These are phyloP conservation scores for Drosophila kambysellisi DNA, from an alignment of 2,888 invertebrate species.

Conservation along the genomic window DNA sequence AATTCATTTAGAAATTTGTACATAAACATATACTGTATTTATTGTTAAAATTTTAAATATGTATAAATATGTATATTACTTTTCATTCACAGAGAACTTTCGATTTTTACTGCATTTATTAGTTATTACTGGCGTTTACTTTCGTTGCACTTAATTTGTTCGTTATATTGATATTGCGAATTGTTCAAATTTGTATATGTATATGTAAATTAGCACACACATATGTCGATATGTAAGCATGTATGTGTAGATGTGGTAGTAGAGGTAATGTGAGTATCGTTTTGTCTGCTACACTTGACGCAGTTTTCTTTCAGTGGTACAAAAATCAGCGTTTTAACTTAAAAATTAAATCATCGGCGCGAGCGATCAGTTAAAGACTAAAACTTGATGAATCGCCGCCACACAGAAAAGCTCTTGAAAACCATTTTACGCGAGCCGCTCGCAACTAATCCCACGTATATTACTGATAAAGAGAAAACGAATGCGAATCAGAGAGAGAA, in stretches of 20 bases:
- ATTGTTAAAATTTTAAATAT: conserved; percentile 5
- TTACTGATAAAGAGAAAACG: conserved; percentile 7
- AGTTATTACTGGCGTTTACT: conserved; percentile 21
- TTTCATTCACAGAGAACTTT: conserved; percentile 44
- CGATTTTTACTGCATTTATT: conserved; percentile 39
- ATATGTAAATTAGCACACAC: conserved; percentile 38
- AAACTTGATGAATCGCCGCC: conserved; percentile 72
- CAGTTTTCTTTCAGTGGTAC: conserved; percentile 52
- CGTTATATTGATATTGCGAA: conserved; percentile 46
- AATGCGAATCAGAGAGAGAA: not conserved
- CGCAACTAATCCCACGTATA: conserved; percentile 33
- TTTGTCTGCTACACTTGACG: conserved; percentile 55
- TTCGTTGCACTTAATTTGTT: conserved; percentile 43
- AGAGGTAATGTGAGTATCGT: conserved; percentile 65
- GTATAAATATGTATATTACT: conserved; percentile 16
- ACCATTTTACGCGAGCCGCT: conserved; percentile 16
- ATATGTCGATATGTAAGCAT: conserved; percentile 13
- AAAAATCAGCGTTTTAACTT: conserved; percentile 72
- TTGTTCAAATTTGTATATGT: conserved; percentile 25
- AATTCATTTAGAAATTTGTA: conserved; percentile 49
- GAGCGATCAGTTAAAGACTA: conserved; percentile 85
- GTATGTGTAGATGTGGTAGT: conserved; percentile 42
- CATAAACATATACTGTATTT: conserved; percentile 30
- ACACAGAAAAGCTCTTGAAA: conserved; percentile 55
- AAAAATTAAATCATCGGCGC: conserved; percentile 84